Evolutionary conservation across 2,797 vertebrate genomes (phyloP), one percentile per base, ranked within the genome.

Genomic region (Gephyroberyx darwinii): DNA sequence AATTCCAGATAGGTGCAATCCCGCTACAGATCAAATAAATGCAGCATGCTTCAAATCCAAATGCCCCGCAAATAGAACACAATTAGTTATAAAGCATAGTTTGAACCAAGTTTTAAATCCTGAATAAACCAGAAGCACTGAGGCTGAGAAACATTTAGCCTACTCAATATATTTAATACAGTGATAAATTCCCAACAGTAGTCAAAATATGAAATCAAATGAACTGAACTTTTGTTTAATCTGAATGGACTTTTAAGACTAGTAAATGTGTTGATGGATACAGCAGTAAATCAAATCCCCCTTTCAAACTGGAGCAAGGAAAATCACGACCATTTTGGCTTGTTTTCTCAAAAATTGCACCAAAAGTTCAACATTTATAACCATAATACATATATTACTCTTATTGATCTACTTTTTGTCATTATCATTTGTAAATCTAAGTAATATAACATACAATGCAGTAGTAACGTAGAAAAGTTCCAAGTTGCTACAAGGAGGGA

Each of bases 31-130:
- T 4, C 13, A 39, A 69, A 74, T 74, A 37, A 77, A 74, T 79
- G 31, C 10, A 55, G 74, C 84, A 85, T 83, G 82, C 81, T 76
- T 76, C 39, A 37, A 51, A 67, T 65, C 30, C 52, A 69, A 84
- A 83, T 51, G 62, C 60, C 72, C 54, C 22, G 50, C n/a, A 37
- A 50, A 50, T 33, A 48, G 8, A 35, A 51, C 8, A 52, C 20
- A 65, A 30, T 63, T 19, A 10, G 41, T n/a, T 35, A 57, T 31
- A 48, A 47, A 56, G 53, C 65, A 26, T n/a, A 10, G 43, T 57
- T 47, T 10, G 6, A 77, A 73, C 54, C 48, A 33, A 22, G 35
- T 60, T 64, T 72, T 47, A 65, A 67, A 80, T 61, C 17, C 57
- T 58, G 17, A 81, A 77, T 54, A 35, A 37, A 54, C 17, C 7